Conservation (phyloP, 2,113 vertebrate genomes). For the Grammomys surdaster region DNA sequence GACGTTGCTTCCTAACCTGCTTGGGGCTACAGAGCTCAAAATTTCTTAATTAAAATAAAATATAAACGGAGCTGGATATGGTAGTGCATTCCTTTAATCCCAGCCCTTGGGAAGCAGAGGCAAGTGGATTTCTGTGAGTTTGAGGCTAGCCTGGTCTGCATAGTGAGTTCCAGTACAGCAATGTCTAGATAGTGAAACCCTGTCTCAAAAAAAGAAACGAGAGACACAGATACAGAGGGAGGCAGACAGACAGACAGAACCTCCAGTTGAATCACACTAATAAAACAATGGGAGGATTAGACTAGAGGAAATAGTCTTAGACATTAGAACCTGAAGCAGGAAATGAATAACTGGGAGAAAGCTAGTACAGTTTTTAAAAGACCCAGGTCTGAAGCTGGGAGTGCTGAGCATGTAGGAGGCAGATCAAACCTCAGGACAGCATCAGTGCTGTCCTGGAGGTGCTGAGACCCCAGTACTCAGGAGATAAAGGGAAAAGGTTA, state of each 20-base stretch:
- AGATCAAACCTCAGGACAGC: background rate
- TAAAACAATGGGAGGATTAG: background rate
- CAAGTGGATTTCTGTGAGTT: background rate
- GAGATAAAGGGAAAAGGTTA: background rate
- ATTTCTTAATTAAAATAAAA: background rate
- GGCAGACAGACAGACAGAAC: background rate
- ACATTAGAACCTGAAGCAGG: background rate
- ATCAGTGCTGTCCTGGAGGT: no score
- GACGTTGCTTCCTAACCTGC: background rate
- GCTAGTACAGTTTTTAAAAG: background rate
- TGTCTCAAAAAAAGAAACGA: background rate
- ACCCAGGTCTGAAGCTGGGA: background rate
- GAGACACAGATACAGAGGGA: background rate
- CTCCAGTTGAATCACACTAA: background rate
- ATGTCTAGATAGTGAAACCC: background rate
- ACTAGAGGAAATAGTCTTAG: background rate
- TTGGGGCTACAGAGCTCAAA: background rate
- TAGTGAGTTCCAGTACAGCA: background rate
- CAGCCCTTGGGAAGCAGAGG: background rate
- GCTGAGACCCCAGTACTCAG: background rate
- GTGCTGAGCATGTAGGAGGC: background rate
- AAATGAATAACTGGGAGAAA: background rate
- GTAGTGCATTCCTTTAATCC: background rate
- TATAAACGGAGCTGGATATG: background rate
- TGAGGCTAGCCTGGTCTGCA: background rate